phyloP scores from a whole-genome alignment of 2,888 invertebrate genomes.

The Oxycera nigricornis region DNA sequence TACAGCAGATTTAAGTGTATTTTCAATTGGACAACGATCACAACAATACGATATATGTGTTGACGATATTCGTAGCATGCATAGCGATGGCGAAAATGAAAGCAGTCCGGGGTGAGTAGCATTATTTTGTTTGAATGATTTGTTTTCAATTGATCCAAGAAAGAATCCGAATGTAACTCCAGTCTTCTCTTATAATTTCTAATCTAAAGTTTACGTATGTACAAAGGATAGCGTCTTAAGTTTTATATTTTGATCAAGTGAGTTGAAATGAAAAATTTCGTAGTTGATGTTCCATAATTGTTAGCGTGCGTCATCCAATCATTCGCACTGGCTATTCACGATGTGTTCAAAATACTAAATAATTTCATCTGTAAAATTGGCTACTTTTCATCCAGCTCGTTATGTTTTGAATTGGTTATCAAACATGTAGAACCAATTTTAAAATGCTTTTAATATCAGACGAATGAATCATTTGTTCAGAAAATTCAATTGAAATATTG shows the following conservation, averaged over 20 bases:
- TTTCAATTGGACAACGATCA: constrained; percentile 68
- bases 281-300: background rate
- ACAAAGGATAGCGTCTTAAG: constrained; percentile 25
- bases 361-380: background rate
- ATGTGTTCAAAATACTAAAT: background rate
- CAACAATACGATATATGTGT: constrained; percentile 49
- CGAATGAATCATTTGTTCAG: no score
- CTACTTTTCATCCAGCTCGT: background rate
- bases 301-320: background rate
- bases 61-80: constrained; percentile 48
- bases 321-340: background rate
- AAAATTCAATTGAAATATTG: no score
- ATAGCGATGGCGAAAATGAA: constrained; percentile 48
- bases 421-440: no score
- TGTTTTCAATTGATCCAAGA: no score
- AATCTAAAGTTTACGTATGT: constrained; percentile 21
- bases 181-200: background rate
- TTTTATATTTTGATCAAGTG: constrained; percentile 35
- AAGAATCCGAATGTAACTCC: background rate
- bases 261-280: constrained; percentile 10
- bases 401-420: background rate
- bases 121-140: background rate
- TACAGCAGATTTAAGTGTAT: constrained; percentile 81
- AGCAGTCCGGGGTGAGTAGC: constrained; percentile 49
- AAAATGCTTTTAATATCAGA: no score